Evolutionary conservation across 2,113 vertebrate genomes (phyloP), one percentile per base, ranked within the genome.

Genomic region (Taurulus bubalis): DNA sequence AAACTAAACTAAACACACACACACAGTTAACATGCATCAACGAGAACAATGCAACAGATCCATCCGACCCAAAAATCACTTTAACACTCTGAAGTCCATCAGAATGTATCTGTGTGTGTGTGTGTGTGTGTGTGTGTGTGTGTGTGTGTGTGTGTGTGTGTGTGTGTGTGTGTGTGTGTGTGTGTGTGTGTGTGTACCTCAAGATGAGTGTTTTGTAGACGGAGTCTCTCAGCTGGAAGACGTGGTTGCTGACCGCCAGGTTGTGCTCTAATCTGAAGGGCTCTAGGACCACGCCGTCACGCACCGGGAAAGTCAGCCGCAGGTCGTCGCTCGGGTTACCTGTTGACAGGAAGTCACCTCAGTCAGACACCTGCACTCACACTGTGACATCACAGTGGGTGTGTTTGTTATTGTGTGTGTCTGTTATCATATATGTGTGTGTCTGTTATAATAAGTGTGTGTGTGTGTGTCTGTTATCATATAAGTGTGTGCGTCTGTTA

Each of bases 211-310:
- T 98, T 70, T 97, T 97, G 89, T 97, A 97, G 84, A 98, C 97
- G 0, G 97, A 97, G 71, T 98, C 97, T 0, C 97, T 92, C 24
- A 98, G 96, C 92, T 98, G 97, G 95, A 97, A 98, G 85, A 97
- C 96, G 0, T 98, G 97, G 95, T 98, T 98, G 92, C 96, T 98
- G 80, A 98, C 97, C 0, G 97, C 97, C 91, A 98, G 90, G 94
- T 98, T 98, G 94, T 98, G 97, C 93, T 98, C 97, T 73, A 98
- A 90, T 65, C 97, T 96, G 91, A 98, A 98, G 34, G 97, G 97
- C 90, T 98, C 97, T 63, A 98, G 90, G 40, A 98, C 97, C 32
- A 98, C 97, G 0, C 97, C 97, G 0, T 98, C 97, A 2, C 97
- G 94, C 64, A 98, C 97, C 0, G 97, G 97, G 89, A 98, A 98